Evolutionary conservation across 2,797 vertebrate genomes (phyloP), one percentile per base, ranked within the genome.

Genomic region (Paratrypauchen microcephalus): DNA sequence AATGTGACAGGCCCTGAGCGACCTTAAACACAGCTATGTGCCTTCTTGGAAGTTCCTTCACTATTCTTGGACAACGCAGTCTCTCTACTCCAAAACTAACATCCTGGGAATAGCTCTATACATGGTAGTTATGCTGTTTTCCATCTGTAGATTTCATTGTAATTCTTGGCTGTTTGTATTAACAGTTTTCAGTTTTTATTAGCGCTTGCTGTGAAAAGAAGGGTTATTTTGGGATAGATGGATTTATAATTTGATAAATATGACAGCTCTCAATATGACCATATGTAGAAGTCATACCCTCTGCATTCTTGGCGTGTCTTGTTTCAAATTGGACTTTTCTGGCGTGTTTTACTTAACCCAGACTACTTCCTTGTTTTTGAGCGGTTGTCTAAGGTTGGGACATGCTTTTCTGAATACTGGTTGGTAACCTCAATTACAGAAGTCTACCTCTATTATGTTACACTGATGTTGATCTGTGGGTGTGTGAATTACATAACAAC

Each of bases 11-110:
- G 75, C 81, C 76, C 6, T 15, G 65, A 80, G 76, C 65, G 41
- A 83, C 81, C 68, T 75, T 23, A 70, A 72, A 73, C 67, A 62
- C 72, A 70, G 81, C 67, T 68, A 73, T 75, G 77, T 65, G 82
- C 68, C 76, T 83, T 83, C 62, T 79, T 84, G 83, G 83, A 86
- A 82, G 74, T 76, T 80, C 68, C 57, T 48, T 66, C 66, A 79
- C 75, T 81, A 86, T 87, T 74, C 75, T 77, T 45, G 76, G 72
- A 74, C 64, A 77, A 55, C 73, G 68, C 64, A 82, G 21, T 24
- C 55, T 18, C 5, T 26, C 69, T 36, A 63, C 70, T 87, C 82
- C 72, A 83, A 81, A 86, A 78, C 68, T 72, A 83, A 88, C 74
- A 75, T 36, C 83, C 83, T 79, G 65, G 69, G 28, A 80, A 80